Base-by-base conservation (phyloP, 2,113 vertebrate species). In the Pipra filicauda region DNA sequence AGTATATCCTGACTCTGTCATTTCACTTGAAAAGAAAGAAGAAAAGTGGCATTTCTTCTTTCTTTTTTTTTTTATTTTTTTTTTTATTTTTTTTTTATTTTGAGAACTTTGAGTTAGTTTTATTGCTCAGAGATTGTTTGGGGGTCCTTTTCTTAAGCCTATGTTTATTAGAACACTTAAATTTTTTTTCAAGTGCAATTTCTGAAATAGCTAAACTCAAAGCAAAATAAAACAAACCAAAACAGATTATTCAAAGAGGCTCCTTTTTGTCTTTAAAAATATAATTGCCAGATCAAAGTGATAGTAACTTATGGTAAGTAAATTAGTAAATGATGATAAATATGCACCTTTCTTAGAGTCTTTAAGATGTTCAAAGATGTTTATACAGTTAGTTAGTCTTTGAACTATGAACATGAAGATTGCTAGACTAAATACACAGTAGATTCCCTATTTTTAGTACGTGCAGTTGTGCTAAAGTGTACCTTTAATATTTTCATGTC, bases 391-490 rank as follows among this genome's bases (percentile, higher is more conserved):
- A 83, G 18, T 61, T 73, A 61, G 30, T 35, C 52, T 61, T 69
- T 74, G 9, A 26, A 28, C 39, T 41, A 26, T 46, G 33, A 75
- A 39, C 48, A 33, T 30, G 49, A 88, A 76, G 28, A 26, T 49
- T 88, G 21, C 11, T 61, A 58, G 35, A 49, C 15, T 76, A 66
- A 80, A 43, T 30, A 26, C 31, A 37, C 1, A 2, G 44, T 58
- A 57, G 17, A 49, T 18, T 70, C 28, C 16, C 21, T 62, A 21
- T 31, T 87, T 83, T 80, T 71, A 83, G 46, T 43, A 33, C 27
- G 17, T 26, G 6, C 4, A n/a, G 5, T 83, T 55, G 7, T 41
- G 24, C 46, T 92, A 52, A 82, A 51, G 31, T 0, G 0, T n/a
- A 43, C 6, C 18, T 57, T 43, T 84, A 73, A 49, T 80, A 61